Percentiles rank a stretch among this genome's conserved stretches.
phyloP scores from a whole-genome alignment of 2,888 invertebrate genomes.

The Nebria brevicollis region DNA sequence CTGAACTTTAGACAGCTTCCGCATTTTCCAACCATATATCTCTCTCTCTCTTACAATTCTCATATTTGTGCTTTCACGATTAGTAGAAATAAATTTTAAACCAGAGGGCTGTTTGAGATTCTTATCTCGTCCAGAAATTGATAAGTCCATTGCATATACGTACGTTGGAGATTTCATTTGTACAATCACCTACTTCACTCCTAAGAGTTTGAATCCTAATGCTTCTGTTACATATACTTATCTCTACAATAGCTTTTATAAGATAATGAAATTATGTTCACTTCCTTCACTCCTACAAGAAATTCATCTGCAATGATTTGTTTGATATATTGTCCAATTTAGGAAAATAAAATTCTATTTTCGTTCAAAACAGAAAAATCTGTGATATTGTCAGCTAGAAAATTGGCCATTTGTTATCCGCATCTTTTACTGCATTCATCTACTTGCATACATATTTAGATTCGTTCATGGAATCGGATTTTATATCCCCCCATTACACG shows the following conservation, averaged over 20 bases:
- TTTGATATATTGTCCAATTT: neutral
- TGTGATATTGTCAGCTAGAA: neutral
- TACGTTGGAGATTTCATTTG: too few species aligned
- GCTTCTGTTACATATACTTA: neutral
- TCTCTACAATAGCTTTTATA: constrained; percentile 39
- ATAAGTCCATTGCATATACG: too few species aligned
- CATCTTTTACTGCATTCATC: neutral
- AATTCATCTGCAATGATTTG: constrained; percentile 31
- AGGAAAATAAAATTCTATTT: too few species aligned
- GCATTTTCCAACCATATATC: neutral
- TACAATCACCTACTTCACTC: too few species aligned
- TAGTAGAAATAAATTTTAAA: too few species aligned
- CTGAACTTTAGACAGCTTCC: neutral
- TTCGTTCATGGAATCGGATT: neutral
- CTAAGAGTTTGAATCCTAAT: too few species aligned
- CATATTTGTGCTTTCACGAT: neutral
- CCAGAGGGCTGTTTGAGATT: too few species aligned
- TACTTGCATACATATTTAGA: constrained; percentile 1
- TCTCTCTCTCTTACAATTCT: neutral
- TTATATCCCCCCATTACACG: neutral
- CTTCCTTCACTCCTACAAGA: constrained; percentile 14
- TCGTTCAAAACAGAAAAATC: neutral
- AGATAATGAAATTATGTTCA: constrained; percentile 39
- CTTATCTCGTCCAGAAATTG: too few species aligned
- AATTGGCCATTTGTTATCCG: neutral